Percentiles rank a stretch among this genome's conserved stretches.
These are phyloP conservation scores for Spialia ferax DNA, from an alignment of 2,888 invertebrate species.

Conservation along the genomic window DNA sequence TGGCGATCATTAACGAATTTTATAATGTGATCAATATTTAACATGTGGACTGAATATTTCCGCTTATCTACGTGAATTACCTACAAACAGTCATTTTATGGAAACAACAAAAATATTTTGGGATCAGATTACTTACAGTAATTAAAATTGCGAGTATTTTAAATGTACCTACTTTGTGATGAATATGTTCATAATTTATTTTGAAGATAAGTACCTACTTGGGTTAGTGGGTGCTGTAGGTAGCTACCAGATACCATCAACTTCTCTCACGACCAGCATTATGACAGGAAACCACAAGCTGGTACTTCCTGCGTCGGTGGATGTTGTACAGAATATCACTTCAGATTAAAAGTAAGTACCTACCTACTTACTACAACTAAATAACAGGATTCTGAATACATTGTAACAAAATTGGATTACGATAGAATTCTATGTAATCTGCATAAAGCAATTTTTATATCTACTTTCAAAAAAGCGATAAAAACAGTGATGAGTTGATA, in stretches of 20 bases:
- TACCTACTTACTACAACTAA: too few species aligned
- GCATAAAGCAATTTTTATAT: too few species aligned
- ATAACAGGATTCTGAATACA: background rate
- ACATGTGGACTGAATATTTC: too few species aligned
- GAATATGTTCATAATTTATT: background rate
- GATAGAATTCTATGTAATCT: background rate
- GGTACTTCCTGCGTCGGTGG: slow-evolving; percentile 2
- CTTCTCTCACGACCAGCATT: slow-evolving; percentile 1
- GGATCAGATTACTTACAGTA: too few species aligned
- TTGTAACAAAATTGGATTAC: background rate
- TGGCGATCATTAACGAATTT: too few species aligned
- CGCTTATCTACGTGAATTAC: too few species aligned
- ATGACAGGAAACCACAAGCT: slow-evolving; percentile 11
- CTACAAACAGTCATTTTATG: too few species aligned
- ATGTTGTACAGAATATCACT: background rate
- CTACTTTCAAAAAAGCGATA: too few species aligned
- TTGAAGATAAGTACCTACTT: background rate
- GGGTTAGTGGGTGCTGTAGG: too few species aligned
- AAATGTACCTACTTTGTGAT: background rate
- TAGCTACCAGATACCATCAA: background rate
- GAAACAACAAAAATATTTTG: too few species aligned
- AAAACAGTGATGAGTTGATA: too few species aligned
- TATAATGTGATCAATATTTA: too few species aligned
- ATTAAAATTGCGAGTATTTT: background rate
- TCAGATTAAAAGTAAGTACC: background rate